These are phyloP conservation scores for Merops nubicus DNA, from an alignment of 2,113 vertebrate species.

Conservation along the genomic window DNA sequence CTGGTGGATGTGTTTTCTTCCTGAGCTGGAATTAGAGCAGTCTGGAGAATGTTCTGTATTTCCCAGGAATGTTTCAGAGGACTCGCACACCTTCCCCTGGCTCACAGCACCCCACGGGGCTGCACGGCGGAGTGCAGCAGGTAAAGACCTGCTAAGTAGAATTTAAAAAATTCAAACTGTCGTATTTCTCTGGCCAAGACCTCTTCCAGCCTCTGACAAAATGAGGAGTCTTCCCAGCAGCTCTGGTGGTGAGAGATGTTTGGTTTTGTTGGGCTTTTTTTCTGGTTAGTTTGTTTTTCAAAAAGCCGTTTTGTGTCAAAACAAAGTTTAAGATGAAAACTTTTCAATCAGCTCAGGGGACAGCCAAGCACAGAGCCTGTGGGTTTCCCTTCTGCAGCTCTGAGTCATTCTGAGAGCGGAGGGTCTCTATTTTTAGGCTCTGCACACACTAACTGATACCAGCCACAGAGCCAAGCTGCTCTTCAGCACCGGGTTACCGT, in stretches of 20 bases:
- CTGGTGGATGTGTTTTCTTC: background rate
- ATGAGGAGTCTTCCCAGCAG: background rate
- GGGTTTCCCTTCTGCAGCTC: constrained; percentile 65
- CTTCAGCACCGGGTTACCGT: background rate
- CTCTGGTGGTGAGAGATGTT: background rate
- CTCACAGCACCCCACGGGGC: no score
- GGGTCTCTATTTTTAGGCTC: constrained; percentile 67
- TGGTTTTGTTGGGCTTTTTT: background rate
- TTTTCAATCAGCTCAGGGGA: background rate
- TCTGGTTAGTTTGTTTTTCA: background rate
- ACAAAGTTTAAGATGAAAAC: constrained; percentile 22
- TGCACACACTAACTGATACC: constrained; percentile 39
- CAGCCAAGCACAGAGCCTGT: constrained; percentile 15
- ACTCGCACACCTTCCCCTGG: background rate
- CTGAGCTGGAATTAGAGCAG: background rate
- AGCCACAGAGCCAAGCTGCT: background rate
- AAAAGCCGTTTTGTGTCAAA: constrained; percentile 24
- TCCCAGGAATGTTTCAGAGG: background rate
- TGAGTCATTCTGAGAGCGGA: constrained; percentile 64
- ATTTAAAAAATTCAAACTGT: background rate
- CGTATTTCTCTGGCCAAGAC: background rate
- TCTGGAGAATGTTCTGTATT: background rate
- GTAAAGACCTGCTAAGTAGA: background rate
- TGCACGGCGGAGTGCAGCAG: background rate
- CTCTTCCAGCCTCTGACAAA: background rate